Conservation (phyloP, 2,797 vertebrate species). For the Ceryle rudis region DNA sequence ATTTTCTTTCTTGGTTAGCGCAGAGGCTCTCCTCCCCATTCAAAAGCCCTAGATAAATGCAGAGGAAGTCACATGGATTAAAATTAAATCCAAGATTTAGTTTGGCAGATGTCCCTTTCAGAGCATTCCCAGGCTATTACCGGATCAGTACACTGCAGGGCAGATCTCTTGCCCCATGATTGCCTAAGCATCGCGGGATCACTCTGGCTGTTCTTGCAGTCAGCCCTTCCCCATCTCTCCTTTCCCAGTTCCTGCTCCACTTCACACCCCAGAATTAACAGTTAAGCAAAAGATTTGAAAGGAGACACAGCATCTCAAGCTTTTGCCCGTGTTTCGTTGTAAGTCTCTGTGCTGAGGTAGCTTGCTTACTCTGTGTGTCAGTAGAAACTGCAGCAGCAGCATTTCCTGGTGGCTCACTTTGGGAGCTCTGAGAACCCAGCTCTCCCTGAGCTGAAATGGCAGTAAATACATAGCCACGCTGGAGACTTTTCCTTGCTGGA, state of each 20-base stretch:
- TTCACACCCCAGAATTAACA: background rate
- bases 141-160: background rate
- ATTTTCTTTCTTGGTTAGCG: background rate
- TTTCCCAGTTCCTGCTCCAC: background rate
- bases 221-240: background rate
- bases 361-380: background rate
- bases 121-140: background rate
- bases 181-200: background rate
- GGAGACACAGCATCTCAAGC: background rate
- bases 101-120: conserved; percentile 30
- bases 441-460: background rate
- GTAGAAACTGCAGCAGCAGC: background rate
- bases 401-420: rapidly evolving
- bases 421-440: background rate
- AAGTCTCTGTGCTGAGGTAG: background rate
- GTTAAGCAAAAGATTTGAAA: background rate
- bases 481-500: background rate
- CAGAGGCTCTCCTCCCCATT: background rate
- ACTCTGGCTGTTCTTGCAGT: rapidly evolving
- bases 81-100: conserved; percentile 59
- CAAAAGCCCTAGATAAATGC: conserved; percentile 24
- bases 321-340: background rate
- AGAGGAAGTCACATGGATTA: conserved; percentile 32
- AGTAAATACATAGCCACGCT: rapidly evolving
- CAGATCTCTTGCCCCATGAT: background rate